Conservation (phyloP, 2,113 vertebrate genomes). For the Brachypodius melanocephalos region DNA sequence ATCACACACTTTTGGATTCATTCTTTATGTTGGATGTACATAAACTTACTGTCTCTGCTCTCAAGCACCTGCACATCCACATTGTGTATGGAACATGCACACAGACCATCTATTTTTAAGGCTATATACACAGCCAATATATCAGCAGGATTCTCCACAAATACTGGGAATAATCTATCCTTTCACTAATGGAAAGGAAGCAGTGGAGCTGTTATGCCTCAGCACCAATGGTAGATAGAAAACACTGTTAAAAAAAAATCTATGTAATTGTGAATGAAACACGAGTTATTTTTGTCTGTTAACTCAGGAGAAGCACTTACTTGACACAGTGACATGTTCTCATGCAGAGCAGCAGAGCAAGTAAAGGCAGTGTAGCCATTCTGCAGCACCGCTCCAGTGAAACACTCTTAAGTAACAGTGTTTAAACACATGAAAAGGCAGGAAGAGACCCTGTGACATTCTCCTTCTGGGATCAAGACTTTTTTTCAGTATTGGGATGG, state of each 20-base stretch:
- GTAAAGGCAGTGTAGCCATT: background rate
- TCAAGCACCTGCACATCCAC: background rate
- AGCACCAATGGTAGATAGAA: background rate
- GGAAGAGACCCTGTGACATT: background rate
- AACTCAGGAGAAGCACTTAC: background rate
- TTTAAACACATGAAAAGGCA: background rate
- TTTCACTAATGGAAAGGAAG: background rate
- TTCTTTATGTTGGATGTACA: background rate
- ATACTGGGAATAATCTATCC: background rate
- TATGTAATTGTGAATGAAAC: background rate
- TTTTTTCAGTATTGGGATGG: background rate
- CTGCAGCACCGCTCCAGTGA: background rate
- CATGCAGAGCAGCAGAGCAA: background rate
- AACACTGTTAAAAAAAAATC: background rate
- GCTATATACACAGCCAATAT: background rate
- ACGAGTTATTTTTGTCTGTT: background rate
- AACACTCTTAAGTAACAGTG: background rate
- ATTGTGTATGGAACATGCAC: background rate
- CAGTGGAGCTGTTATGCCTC: background rate
- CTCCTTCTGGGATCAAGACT: background rate
- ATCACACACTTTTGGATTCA: background rate
- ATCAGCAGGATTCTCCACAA: background rate
- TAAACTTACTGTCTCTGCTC: background rate
- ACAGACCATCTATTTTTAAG: background rate
- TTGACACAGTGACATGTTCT: background rate